Base-by-base conservation (phyloP, 2,113 vertebrate species). In the Callopanchax toddi region DNA sequence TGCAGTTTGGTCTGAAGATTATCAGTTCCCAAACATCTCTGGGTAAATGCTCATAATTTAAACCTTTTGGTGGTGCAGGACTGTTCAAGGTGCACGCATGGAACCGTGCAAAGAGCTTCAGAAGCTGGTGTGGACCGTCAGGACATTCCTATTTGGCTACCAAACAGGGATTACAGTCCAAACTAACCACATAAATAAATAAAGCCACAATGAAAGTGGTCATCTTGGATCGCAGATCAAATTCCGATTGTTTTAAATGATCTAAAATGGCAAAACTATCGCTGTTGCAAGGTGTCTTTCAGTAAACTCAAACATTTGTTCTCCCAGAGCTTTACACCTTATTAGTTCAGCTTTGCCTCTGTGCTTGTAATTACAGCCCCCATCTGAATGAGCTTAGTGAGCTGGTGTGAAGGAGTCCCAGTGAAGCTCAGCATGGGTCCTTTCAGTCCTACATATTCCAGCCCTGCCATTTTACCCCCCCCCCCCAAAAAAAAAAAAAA, bases 401-500 rank as follows among this genome's bases (percentile, higher is more conserved):
- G 84, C 83, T 49, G 62, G 84, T 85, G 77, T 85, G 80, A 84
- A 84, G 80, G 83, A 83, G 73, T 86, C 84, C 87, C 84, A 76
- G 84, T 87, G 88, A 79, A 81, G 79, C 85, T 68, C 89, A 91
- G 89, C 87, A 45, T 87, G 89, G 81, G 86, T 79, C 84, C 83
- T 91, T 91, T 91, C 86, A 91, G 84, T 67, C 70, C 60, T 82
- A 74, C 83, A 82, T 88, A 90, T 88, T 90, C 76, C 82, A 85
- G 79, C 71, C 23, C 73, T 87, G 88, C 88, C 85, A 84, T 89
- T 89, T 87, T 57, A 86, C 78, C n/a, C n/a, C n/a, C n/a, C n/a
- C n/a, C n/a, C n/a, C n/a, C n/a, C n/a, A n/a, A n/a, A n/a, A 75
- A 66, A 79, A 75, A 51, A 9, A 60, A 75, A 76, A 64, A 76